Evolutionary conservation across 2,888 invertebrate species (phyloP).

Genomic region (Cataglyphis albicans): DNA sequence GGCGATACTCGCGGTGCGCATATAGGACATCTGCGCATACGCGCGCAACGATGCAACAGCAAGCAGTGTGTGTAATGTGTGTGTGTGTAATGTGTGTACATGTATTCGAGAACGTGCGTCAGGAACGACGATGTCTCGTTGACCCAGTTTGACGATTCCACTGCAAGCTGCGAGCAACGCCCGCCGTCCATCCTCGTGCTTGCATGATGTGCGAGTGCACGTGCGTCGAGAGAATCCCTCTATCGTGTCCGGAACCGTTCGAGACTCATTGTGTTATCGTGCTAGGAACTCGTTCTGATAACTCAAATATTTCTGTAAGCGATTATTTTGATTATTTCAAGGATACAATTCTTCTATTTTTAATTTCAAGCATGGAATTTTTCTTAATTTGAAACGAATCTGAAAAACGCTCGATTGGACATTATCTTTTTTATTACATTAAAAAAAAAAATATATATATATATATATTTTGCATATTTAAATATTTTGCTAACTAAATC

Average conservation of each 20-base stretch:
- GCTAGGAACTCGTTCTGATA: not conserved
- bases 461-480: not conserved
- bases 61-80: not conserved
- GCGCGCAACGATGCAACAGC: slow-evolving; percentile 17
- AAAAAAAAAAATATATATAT: not conserved
- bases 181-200: slow-evolving; percentile 42
- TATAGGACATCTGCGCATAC: slow-evolving; percentile 47
- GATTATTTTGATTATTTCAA: not conserved
- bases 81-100: not conserved
- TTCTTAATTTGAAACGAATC: too few species aligned
- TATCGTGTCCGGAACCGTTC: slow-evolving; percentile 19
- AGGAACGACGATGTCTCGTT: slow-evolving; percentile 73
- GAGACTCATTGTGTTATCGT: slow-evolving; percentile 24
- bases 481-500: not conserved
- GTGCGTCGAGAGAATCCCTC: slow-evolving; percentile 32
- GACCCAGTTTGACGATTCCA: slow-evolving; percentile 77
- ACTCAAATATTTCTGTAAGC: slow-evolving; percentile 15
- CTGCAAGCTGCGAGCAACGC: slow-evolving; percentile 68
- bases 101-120: slow-evolving; percentile 71
- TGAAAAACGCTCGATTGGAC: not conserved
- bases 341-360: not conserved
- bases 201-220: slow-evolving; percentile 58
- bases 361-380: not conserved
- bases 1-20: slow-evolving; percentile 49
- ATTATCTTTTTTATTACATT: too few species aligned